Base-by-base conservation (phyloP, 2,113 vertebrate species). In the Sphyrna mokarran region DNA sequence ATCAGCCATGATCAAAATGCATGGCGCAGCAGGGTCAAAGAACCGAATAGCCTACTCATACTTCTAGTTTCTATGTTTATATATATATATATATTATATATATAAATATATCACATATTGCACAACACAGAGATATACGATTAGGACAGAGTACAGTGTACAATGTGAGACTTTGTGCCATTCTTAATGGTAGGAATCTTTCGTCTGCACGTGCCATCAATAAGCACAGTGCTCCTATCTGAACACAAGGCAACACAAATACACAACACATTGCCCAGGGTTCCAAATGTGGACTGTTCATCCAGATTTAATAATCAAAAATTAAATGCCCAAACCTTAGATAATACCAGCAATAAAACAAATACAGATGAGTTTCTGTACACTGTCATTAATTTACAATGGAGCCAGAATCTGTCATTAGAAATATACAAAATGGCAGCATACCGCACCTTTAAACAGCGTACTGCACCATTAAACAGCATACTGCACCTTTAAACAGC, bases 241-340 rank as follows among this genome's bases (percentile, higher is more conserved):
- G 6, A 26, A 95, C 40, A 95, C 68, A 95, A 95, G 94, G 68
- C 72, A 26, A 72, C 93, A 95, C 94, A 54, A 95, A 94, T 20
- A 72, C 94, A 72, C 94, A 72, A 33, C 20, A 70, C 66, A 72
- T 68, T 94, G 63, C 91, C 91, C 94, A 95, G 94, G 94, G 94
- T 95, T 95, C 94, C 68, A 95, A 95, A 95, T 54, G 68, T 95
- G 94, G 94, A 95, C 61, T 95, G 72, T 95, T 95, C 94, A 95
- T 95, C 94, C 94, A 95, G 94, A 95, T 95, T 95, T 95, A 95
- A 95, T 95, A 95, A 76, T 69, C 94, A 95, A 95, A 95, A 95
- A 95, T 43, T 95, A 95, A 72, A 70, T 48, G 94, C 23, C 40
- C 94, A 70, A 95, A 72, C 43, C 94, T 69, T 95, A 94, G 91